Evolutionary conservation across 2,113 vertebrate genomes (phyloP).

Genomic region (Oriolus oriolus): DNA sequence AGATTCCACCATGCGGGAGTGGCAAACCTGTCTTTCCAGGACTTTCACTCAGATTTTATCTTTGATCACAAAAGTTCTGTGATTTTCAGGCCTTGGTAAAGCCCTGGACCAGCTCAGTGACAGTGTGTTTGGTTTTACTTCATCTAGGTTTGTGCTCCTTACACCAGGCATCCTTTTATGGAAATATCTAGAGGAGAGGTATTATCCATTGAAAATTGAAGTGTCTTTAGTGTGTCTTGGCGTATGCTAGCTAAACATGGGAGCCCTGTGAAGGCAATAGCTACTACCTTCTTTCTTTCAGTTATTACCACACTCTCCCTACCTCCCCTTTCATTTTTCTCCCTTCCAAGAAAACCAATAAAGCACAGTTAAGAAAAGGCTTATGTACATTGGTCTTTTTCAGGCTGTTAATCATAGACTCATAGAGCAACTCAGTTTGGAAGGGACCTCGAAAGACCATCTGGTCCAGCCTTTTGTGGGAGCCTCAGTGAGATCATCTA

Average conservation of each 20-base stretch:
- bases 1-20: not conserved
- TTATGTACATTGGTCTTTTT: not conserved
- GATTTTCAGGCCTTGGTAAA: not conserved
- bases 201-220: not conserved
- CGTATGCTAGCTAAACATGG: not conserved
- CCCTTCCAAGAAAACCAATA: not conserved
- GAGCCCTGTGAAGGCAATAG: not conserved
- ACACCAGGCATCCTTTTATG: not conserved
- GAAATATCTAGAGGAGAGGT: not conserved
- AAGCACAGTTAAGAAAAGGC: not conserved
- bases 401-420: not conserved
- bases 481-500: not conserved
- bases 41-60: not conserved
- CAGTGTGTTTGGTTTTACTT: not conserved
- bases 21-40: not conserved
- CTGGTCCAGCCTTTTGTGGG: not conserved
- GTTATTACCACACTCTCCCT: not conserved
- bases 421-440: not conserved
- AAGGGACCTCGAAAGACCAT: not conserved
- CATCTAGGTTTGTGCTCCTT: not conserved
- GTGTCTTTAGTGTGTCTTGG: not conserved
- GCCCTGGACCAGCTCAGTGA: not conserved
- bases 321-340: not conserved
- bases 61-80: not conserved
- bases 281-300: not conserved